Base-by-base conservation (phyloP, 2,113 vertebrate species). In the Hiodon alosoides region DNA sequence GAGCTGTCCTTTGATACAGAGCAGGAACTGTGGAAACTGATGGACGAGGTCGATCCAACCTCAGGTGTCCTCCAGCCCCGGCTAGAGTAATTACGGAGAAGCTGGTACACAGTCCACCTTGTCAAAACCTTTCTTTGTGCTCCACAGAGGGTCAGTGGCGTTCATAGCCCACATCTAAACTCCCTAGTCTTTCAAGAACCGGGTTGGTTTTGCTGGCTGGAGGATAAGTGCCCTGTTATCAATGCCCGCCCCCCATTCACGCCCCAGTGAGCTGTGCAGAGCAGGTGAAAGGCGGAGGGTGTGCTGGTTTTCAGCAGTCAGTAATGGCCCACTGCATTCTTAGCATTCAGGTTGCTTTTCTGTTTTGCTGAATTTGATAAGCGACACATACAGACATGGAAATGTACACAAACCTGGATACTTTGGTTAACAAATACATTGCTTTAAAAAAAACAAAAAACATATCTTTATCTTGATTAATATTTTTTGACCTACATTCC, bases 161-260 rank as follows among this genome's bases (percentile, higher is more conserved):
- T 59, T 78, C 69, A 53, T 51, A 61, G 71, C 72, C 70, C 59
- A 69, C 70, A 77, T 64, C 53, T 73, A 53, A 65, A 53, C 64
- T 76, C 67, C 52, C 47, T 2, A 62, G n/a, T 53, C 58, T 59
- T 11, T 69, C 16, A 67, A 80, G 75, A 58, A 74, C 67, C 67
- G 58, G 68, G 60, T 76, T 78, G 77, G 69, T 77, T 81, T 9
- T 68, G 74, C 64, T 48, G 11, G 17, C 60, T 61, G 72, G 53
- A 11, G 46, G 59, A 76, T 74, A 74, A 73, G 70, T 66, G 65
- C 55, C 69, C 71, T 68, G 64, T 67, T 62, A 66, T 75, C 17
- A 13, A 9, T 13, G 9, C 5, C 60, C 60, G 8, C 2, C 9
- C 14, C n/a, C 50, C 54, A 51, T 71, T 17, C 4, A n/a, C 17